Evolutionary conservation across 2,797 vertebrate genomes (phyloP).

Genomic region (Pangasius krempfi): DNA sequence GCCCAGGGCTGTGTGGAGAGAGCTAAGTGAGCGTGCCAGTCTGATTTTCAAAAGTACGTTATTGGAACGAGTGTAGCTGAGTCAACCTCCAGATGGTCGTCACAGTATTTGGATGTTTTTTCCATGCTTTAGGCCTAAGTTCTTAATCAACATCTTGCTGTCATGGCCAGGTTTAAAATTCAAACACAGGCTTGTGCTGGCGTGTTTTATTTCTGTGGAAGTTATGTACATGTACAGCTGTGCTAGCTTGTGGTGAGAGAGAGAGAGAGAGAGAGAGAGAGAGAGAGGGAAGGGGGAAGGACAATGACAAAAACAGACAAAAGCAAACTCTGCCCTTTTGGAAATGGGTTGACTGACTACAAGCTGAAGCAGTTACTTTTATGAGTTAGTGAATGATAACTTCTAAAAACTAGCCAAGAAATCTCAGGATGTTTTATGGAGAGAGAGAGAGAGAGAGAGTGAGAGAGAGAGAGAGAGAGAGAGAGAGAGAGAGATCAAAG

Average conservation of each 20-base stretch:
- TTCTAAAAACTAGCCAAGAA: constrained; percentile 8
- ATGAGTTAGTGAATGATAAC: neutral
- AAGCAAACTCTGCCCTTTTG: neutral
- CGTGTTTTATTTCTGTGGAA: constrained; percentile 41
- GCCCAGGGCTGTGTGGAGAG: constrained; percentile 28
- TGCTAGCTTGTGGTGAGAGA: neutral
- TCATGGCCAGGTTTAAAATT: constrained; percentile 25
- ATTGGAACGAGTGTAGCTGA: constrained; percentile 24
- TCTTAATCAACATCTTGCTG: constrained; percentile 12
- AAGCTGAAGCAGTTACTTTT: neutral
- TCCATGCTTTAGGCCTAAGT: constrained; percentile 29
- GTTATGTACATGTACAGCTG: constrained; percentile 25
- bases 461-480: neutral
- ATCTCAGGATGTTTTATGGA: neutral
- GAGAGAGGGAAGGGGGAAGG: neutral
- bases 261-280: too few relatives aligned
- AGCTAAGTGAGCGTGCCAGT: constrained; percentile 4
- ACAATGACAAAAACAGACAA: neutral
- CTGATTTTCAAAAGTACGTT: constrained; percentile 19
- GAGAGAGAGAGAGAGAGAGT: neutral
- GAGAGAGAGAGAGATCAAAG: neutral
- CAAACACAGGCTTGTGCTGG: constrained; percentile 39
- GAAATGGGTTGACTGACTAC: neutral
- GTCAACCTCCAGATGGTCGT: constrained; percentile 33
- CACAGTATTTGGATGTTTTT: constrained; percentile 15